phyloP scores from a whole-genome alignment of 2,888 invertebrate genomes.

The Pristionchus entomophagus region DNA sequence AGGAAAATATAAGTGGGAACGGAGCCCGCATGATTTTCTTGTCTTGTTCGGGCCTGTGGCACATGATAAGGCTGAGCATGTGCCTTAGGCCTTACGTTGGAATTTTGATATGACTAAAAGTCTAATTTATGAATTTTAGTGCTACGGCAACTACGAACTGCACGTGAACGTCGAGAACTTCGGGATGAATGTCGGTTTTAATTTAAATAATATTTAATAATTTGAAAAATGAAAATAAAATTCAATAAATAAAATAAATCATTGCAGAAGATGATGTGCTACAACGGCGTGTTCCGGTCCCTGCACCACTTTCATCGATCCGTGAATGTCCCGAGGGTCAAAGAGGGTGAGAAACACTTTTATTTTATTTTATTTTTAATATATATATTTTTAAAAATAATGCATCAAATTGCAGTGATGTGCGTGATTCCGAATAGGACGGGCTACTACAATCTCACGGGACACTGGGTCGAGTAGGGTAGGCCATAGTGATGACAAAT shows the following conservation, averaged over 20 bases:
- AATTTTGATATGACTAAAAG: neutral
- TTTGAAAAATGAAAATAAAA: neutral
- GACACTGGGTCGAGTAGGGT: neutral
- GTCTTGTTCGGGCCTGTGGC: no score
- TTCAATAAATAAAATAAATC: neutral
- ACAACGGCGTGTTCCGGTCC: neutral
- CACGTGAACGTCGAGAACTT: neutral
- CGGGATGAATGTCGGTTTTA: neutral
- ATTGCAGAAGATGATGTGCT: constrained; percentile 6
- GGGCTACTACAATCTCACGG: neutral
- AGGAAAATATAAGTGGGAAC: no score
- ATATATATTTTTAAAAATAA: no score
- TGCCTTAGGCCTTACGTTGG: neutral
- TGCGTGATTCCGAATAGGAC: neutral
- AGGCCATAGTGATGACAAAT: no score
- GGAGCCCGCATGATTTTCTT: no score
- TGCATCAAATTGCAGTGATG: constrained; percentile 3
- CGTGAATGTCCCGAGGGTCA: neutral
- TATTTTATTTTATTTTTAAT: no score
- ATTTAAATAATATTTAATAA: neutral
- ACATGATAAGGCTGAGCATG: neutral
- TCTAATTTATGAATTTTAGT: neutral
- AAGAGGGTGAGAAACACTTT: neutral
- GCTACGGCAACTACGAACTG: constrained; percentile 9
- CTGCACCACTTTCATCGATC: no score